These are phyloP conservation scores for Myotis yumanensis DNA, from an alignment of 2,113 vertebrate genomes.

Conservation along the genomic window DNA sequence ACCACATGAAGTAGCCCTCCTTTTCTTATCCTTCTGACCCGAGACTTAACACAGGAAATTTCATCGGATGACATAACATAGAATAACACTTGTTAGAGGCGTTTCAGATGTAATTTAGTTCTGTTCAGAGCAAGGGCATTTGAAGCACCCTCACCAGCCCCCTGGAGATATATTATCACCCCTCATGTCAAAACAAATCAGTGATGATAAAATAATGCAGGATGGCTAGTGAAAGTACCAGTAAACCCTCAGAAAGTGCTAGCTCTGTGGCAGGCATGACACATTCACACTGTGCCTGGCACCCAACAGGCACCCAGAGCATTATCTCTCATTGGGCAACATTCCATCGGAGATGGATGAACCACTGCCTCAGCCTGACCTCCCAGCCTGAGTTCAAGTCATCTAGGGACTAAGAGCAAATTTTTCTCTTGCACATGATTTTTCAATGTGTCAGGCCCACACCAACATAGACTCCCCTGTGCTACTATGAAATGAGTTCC, in stretches of 20 bases:
- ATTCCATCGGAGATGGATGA: rapidly evolving
- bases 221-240: background rate
- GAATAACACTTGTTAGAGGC: background rate
- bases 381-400: background rate
- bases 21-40: background rate
- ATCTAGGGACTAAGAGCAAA: background rate
- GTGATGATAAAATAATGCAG: rapidly evolving
- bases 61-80: background rate
- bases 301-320: background rate
- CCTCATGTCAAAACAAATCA: background rate
- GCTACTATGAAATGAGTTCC: background rate
- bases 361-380: rapidly evolving
- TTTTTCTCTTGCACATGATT: background rate
- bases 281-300: background rate
- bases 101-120: background rate
- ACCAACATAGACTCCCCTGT: background rate
- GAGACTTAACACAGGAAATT: background rate
- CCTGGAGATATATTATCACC: rapidly evolving
- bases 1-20: background rate
- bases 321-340: rapidly evolving
- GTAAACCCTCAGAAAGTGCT: rapidly evolving
- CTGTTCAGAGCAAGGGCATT: background rate
- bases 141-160: background rate
- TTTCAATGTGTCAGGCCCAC: background rate
- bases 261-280: no score